phyloP scores from a whole-genome alignment of 2,888 invertebrate genomes.

The Pollenia griseotomentosa region DNA sequence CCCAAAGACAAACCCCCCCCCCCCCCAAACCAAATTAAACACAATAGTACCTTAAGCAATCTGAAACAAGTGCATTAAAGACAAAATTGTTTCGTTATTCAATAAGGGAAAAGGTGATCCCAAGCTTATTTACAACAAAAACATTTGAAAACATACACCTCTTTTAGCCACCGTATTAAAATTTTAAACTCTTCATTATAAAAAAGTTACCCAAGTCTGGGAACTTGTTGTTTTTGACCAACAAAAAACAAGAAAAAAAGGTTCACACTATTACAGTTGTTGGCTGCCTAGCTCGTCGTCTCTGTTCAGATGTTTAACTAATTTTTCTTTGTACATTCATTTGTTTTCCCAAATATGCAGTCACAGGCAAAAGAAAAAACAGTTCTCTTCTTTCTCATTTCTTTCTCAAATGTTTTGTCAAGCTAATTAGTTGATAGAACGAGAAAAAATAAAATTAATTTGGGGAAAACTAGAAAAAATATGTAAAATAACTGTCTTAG shows the following conservation, averaged over 20 bases:
- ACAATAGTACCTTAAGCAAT: slow-evolving; percentile 8
- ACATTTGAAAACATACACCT: slow-evolving; percentile 54
- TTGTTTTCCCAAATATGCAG: slow-evolving; percentile 65
- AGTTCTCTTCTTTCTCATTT: slow-evolving; percentile 42
- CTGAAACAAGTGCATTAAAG: slow-evolving; percentile 64
- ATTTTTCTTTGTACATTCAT: slow-evolving; percentile 78
- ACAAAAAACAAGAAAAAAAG: slow-evolving; percentile 66
- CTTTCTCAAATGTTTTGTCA: slow-evolving; percentile 77
- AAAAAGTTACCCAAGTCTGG: slow-evolving; percentile 69
- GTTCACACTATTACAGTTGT: slow-evolving; percentile 43
- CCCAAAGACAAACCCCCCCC: not conserved
- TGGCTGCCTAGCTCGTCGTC: not conserved
- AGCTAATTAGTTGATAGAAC: slow-evolving; percentile 81
- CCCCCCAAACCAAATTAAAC: slow-evolving; percentile 21
- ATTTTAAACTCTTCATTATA: slow-evolving; percentile 38
- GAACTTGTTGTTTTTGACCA: slow-evolving; percentile 76
- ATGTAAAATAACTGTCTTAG: not conserved
- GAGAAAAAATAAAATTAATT: slow-evolving; percentile 9
- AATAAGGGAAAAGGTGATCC: slow-evolving; percentile 16
- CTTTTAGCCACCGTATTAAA: slow-evolving; percentile 67
- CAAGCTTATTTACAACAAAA: slow-evolving; percentile 19
- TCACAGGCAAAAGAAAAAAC: slow-evolving; percentile 42
- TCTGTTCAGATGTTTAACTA: slow-evolving; percentile 74
- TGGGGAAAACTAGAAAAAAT: not conserved
- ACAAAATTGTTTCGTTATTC: slow-evolving; percentile 23